Conservation (phyloP, 2,797 vertebrate genomes). For the Pipistrellus pygmaeus region DNA sequence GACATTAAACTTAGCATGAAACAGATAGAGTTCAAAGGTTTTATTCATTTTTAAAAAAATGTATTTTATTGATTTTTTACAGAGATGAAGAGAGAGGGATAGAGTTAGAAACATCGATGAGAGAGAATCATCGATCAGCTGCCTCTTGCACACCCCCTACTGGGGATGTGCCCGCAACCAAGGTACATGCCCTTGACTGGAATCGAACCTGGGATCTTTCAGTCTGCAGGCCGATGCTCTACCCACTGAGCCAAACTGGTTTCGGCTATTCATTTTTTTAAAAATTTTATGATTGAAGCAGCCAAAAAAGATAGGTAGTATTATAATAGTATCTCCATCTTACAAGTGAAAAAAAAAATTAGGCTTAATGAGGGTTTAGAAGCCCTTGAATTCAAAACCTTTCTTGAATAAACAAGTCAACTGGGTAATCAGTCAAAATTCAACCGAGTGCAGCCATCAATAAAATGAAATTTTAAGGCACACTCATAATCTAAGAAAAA, state of each 20-base stretch:
- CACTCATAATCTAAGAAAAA: not conserved
- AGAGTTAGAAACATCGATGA: no score
- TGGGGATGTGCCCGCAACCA: no score
- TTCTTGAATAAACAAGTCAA: conserved; percentile 62
- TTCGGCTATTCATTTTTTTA: not conserved
- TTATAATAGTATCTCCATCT: not conserved
- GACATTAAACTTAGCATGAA: not conserved
- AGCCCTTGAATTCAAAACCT: conserved; percentile 1
- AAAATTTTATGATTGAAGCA: not conserved
- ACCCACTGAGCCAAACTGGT: no score
- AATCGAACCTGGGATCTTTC: no score
- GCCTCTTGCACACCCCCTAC: no score
- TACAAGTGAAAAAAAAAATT: not conserved
- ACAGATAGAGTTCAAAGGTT: not conserved
- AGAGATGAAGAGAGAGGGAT: no score
- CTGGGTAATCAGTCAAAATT: conserved; percentile 59
- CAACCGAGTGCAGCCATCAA: not conserved
- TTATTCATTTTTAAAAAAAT: not conserved
- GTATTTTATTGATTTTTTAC: no score
- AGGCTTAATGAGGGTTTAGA: not conserved
- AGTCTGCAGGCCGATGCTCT: no score
- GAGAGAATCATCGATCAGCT: no score
- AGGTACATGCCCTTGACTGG: no score
- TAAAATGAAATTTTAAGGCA: conserved; percentile 35
- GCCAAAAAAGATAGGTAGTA: not conserved